phyloP scores from a whole-genome alignment of 2,113 vertebrate genomes.

The Anhinga anhinga region DNA sequence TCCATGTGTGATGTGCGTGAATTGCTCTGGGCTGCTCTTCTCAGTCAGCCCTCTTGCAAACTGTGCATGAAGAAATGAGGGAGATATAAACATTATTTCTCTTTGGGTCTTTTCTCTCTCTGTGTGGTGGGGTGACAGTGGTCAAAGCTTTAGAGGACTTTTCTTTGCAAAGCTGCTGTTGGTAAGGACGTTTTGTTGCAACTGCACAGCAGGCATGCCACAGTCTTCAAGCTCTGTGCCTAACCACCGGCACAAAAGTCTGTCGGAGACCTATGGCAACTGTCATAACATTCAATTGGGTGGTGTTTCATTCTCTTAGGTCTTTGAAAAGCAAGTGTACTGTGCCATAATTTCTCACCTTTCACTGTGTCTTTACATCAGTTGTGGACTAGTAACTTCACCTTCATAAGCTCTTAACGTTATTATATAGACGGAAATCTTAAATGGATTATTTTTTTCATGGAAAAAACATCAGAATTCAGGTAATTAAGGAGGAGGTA shows the following conservation, averaged over 20 bases:
- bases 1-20: accelerated
- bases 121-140: not conserved
- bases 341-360: not conserved
- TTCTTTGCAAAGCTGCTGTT: not conserved
- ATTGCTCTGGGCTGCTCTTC: not conserved
- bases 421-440: not conserved
- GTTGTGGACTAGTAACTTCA: not conserved
- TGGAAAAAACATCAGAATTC: not conserved
- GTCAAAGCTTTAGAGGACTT: not conserved
- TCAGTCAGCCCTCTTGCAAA: not conserved
- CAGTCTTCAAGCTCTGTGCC: not conserved
- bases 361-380: not conserved
- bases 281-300: accelerated
- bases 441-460: not conserved
- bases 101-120: not conserved
- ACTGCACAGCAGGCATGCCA: not conserved
- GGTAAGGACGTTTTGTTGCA: not conserved
- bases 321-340: not conserved
- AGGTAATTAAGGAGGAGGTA: not conserved
- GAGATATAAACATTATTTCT: not conserved
- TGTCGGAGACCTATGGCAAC: no score
- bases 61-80: not conserved
- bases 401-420: not conserved
- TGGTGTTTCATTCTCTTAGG: no score
- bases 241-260: not conserved